Percentiles rank a stretch among this genome's conserved stretches.
These are phyloP conservation scores for Muschampia staudingeri DNA, from an alignment of 2,888 invertebrate species.

Conservation along the genomic window DNA sequence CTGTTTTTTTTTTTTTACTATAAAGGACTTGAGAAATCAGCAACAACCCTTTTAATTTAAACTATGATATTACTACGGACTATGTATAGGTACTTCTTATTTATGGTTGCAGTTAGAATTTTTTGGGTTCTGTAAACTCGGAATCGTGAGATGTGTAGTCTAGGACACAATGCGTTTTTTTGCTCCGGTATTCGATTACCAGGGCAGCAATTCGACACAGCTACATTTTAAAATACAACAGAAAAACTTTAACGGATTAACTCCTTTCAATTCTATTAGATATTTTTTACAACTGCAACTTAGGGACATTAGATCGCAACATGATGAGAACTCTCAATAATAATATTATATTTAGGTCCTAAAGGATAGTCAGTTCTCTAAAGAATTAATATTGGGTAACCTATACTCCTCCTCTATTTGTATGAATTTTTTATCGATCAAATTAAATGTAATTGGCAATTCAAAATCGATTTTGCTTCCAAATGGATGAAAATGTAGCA, in stretches of 20 bases:
- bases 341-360: too few relatives aligned
- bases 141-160: conserved; percentile 65
- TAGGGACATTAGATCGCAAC: too few relatives aligned
- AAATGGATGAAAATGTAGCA: too few relatives aligned
- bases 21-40: neutral
- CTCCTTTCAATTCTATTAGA: neutral
- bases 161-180: conserved; percentile 62
- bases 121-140: conserved; percentile 31
- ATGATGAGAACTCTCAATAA: too few relatives aligned
- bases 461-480: too few relatives aligned
- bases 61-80: neutral
- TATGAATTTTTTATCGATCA: too few relatives aligned
- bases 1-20: too few relatives aligned
- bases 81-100: neutral
- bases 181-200: conserved; percentile 26
- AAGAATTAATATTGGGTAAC: too few relatives aligned
- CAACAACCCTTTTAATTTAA: neutral
- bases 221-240: conserved; percentile 27
- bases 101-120: neutral
- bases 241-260: neutral
- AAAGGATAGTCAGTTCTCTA: too few relatives aligned
- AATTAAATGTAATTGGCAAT: too few relatives aligned
- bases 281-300: too few relatives aligned
- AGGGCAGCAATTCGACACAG: conserved; percentile 28
- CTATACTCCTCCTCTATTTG: too few relatives aligned